Evolutionary conservation across 1,140 invertebrate species (phyloP), one percentile per base, ranked within the genome.

Genomic region (Coptotermes formosanus): DNA sequence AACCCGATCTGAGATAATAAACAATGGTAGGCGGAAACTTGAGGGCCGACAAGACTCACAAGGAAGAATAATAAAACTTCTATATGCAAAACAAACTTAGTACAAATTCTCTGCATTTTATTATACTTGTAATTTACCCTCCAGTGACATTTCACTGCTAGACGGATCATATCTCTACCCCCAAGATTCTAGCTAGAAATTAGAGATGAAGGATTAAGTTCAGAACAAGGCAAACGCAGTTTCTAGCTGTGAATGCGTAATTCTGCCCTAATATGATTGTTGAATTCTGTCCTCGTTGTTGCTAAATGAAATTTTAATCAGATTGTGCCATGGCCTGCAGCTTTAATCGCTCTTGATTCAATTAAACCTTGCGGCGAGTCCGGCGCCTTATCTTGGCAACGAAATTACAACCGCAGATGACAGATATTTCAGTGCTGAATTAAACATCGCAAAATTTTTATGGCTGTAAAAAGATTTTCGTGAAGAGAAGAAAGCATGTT

Each of bases 281-380:
- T 75, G 64, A 75, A 75, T 75, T 75, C 64, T 30, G 64, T 75
- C 64, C 64, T 30, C n/a, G 25, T 75, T 75, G 64, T 75, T 75
- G 64, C 25, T n/a, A 75, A 75, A 75, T 75, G 64, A 75, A 75
- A 75, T 75, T 75, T 75, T 75, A 75, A 75, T 75, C 64, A 75
- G 64, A 75, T 75, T 75, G 64, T 12, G 64, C n/a, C 64, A 30
- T 75, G 64, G 25, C 64, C 64, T 75, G 64, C 64, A 30, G 64
- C 64, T 75, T 75, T 75, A 25, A 30, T 75, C 25, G 25, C 9
- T 30, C 25, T 30, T 75, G 64, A 75, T 75, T 75, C 25, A 75
- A 75, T 75, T 75, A 75, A 30, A 75, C 9, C 25, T n/a, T 11
- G n/a, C 7, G 64, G 8, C 9, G 8, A 12, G 64, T 30, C 64